phyloP scores from a whole-genome alignment of 2,797 vertebrate genomes.

The Eupleurogrammus muticus region DNA sequence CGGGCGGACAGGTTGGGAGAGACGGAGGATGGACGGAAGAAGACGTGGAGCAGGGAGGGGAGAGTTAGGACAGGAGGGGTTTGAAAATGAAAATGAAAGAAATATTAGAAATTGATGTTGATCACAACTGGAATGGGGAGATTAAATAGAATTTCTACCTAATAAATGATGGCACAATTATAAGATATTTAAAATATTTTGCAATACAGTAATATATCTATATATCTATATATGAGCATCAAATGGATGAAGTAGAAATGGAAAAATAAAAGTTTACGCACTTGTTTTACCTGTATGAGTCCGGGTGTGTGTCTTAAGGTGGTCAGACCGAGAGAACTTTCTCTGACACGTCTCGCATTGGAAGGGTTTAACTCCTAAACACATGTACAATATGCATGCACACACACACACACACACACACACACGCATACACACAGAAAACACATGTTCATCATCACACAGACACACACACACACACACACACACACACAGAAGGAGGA shows the following conservation, averaged over 20 bases:
- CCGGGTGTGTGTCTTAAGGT: slow-evolving; percentile 99
- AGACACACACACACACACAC: slow-evolving; percentile 66
- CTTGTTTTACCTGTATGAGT: slow-evolving; percentile 99
- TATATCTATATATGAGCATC: slow-evolving; percentile 24
- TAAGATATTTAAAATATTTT: not conserved
- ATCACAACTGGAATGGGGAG: slow-evolving; percentile 9
- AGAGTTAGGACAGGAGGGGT: slow-evolving; percentile 11
- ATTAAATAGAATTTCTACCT: slow-evolving; percentile 5
- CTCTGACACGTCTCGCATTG: slow-evolving; percentile 99
- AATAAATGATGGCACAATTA: not conserved
- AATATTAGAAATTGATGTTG: slow-evolving; percentile 24
- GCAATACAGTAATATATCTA: not conserved
- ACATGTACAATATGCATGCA: slow-evolving; percentile 73
- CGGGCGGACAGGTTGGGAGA: not conserved
- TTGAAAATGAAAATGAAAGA: slow-evolving; percentile 6
- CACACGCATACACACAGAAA: slow-evolving; percentile 34
- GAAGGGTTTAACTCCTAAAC: slow-evolving; percentile 97
- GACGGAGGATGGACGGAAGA: slow-evolving; percentile 3
- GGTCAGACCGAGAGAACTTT: slow-evolving; percentile 99
- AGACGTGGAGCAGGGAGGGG: not conserved
- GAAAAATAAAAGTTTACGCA: slow-evolving; percentile 99
- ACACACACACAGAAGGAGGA: slow-evolving; percentile 68
- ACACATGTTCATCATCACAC: slow-evolving; percentile 38
- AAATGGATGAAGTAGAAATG: slow-evolving; percentile 87
- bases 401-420: slow-evolving; percentile 41